Percentiles rank a stretch among this genome's conserved stretches.
phyloP scores from a whole-genome alignment of 2,888 invertebrate species.

The Sycophila texana region DNA sequence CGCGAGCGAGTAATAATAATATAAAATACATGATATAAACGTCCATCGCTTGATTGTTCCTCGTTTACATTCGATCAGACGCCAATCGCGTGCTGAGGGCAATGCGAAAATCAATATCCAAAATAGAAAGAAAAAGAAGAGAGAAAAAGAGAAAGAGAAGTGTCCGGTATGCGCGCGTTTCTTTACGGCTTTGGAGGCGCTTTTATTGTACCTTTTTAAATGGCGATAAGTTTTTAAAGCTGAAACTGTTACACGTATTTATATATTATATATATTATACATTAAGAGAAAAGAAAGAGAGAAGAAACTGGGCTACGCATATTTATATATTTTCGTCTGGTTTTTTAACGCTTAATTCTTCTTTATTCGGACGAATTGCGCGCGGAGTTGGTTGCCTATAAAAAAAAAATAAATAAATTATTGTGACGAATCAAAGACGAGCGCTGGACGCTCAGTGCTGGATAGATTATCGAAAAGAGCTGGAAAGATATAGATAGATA shows the following conservation, averaged over 20 bases:
- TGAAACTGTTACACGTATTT: conserved; percentile 14
- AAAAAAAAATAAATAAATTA: conserved; percentile 29
- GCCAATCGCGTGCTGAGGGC: no score
- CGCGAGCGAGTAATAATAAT: background rate
- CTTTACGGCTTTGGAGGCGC: no score
- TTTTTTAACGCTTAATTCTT: background rate
- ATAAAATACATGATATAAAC: background rate
- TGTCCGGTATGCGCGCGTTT: background rate
- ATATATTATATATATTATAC: conserved; percentile 15
- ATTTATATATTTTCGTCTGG: background rate
- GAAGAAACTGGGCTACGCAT: background rate
- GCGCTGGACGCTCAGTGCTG: conserved; percentile 55
- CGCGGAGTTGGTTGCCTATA: conserved; percentile 44
- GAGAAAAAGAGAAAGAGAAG: background rate
- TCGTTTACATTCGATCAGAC: background rate
- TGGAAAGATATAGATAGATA: conserved; percentile 26
- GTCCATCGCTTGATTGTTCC: conserved; percentile 26
- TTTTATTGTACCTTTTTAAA: no score
- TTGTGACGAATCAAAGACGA: conserved; percentile 30
- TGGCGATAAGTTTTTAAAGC: background rate
- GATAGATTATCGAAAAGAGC: background rate
- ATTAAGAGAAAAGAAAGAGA: no score
- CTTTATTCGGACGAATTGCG: background rate
- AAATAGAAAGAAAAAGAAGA: no score
- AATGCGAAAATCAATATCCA: no score